phyloP scores from a whole-genome alignment of 92 coral and sea anemone genomes.

The Bergia puertoricense region DNA sequence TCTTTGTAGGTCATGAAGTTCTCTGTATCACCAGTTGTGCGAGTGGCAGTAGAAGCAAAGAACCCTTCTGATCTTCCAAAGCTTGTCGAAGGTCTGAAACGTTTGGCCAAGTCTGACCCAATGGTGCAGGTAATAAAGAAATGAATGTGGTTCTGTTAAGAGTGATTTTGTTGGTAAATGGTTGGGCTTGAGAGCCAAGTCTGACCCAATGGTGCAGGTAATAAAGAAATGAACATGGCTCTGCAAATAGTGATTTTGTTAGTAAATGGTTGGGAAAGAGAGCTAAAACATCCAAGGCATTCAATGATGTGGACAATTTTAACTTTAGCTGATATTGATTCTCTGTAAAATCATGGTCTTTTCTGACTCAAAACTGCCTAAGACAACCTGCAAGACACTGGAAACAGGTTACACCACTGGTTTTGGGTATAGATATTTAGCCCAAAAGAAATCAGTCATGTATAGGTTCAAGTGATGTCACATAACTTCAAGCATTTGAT shows the following conservation, averaged over 20 bases:
- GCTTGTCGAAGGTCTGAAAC: conserved; percentile 94
- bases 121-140: conserved; percentile 73
- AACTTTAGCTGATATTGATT: no score
- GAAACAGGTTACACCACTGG: no score
- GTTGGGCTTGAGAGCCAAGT: background rate
- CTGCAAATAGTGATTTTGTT: background rate
- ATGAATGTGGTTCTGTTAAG: background rate
- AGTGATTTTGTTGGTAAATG: background rate
- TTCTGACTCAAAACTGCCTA: no score
- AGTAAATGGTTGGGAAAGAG: no score
- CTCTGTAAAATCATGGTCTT: no score
- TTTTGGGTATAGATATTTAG: no score
- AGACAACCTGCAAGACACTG: no score
- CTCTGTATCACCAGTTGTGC: conserved; percentile 98
- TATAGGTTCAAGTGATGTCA: no score
- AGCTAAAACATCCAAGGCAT: no score
- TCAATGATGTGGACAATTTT: no score
- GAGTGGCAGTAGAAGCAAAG: conserved; percentile 95
- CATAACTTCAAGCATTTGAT: no score
- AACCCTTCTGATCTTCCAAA: conserved; percentile 93
- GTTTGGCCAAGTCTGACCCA: conserved; percentile 96
- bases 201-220: conserved; percentile 97
- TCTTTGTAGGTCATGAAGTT: conserved; percentile 87
- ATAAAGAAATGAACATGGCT: background rate
- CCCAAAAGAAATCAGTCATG: no score